phyloP scores from a whole-genome alignment of 2,113 vertebrate genomes.

The Podarcis raffonei region DNA sequence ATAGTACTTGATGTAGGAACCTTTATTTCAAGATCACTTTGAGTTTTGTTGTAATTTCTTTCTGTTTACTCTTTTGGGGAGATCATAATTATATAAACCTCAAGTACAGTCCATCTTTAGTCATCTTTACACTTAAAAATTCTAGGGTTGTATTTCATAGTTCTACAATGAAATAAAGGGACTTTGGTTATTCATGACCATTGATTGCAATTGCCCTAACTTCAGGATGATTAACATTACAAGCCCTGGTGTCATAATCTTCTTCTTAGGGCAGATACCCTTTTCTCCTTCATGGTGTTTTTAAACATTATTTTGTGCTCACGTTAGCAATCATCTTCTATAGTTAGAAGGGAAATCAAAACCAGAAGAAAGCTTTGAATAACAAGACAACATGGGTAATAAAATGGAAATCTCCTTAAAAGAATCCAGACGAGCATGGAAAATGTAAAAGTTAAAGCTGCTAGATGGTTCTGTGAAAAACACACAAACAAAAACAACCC shows the following conservation, averaged over 20 bases:
- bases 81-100: not conserved
- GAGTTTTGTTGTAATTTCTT: not conserved
- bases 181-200: too few relatives aligned
- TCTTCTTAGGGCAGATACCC: not conserved
- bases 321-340: not conserved
- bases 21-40: not conserved
- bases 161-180: too few relatives aligned
- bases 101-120: not conserved
- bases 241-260: not conserved
- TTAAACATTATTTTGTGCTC: not conserved
- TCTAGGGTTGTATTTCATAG: too few relatives aligned
- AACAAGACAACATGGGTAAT: not conserved
- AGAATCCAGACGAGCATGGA: not conserved
- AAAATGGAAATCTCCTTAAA: not conserved
- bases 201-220: too few relatives aligned
- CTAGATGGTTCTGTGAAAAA: not conserved
- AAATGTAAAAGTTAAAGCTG: not conserved
- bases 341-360: not conserved
- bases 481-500: not conserved
- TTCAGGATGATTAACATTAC: too few relatives aligned
- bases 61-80: not conserved
- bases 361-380: not conserved
- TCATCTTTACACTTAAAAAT: not conserved
- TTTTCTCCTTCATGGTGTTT: not conserved
- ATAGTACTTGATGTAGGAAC: not conserved